Percentiles rank a stretch among this genome's conserved stretches.
These are phyloP conservation scores for Rhyacichthys aspro DNA, from an alignment of 2,797 vertebrate genomes.

Conservation along the genomic window DNA sequence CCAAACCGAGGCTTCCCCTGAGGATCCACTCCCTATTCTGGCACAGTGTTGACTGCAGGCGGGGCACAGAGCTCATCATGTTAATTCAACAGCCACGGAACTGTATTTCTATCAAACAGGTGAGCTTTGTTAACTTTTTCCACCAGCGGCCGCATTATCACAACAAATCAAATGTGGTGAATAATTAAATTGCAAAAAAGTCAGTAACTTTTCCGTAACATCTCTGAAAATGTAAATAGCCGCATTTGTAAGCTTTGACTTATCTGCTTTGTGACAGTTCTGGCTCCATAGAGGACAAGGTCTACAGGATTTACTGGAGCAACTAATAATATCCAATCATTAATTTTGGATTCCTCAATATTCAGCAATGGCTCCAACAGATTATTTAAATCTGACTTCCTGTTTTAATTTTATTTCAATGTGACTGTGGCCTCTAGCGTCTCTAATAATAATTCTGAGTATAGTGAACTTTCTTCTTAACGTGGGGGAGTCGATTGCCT, in stretches of 20 bases:
- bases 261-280: conserved; percentile 25
- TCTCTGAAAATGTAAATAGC: conserved; percentile 51
- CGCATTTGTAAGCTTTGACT: conserved; percentile 17
- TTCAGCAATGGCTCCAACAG: neutral
- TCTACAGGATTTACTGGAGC: neutral
- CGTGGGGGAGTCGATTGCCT: no score
- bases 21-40: conserved; percentile 25
- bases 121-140: conserved; percentile 58
- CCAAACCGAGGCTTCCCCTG: conserved; percentile 23
- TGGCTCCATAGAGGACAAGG: conserved; percentile 8
- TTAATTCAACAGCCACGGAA: conserved; percentile 48
- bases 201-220: conserved; percentile 60
- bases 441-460: no score
- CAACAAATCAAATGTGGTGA: conserved; percentile 50
- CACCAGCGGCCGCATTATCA: conserved; percentile 37
- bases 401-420: no score
- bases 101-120: conserved; percentile 43
- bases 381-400: no score
- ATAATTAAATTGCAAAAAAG: conserved; percentile 64
- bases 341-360: conserved; percentile 17
- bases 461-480: no score
- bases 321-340: conserved; percentile 4
- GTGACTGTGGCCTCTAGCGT: no score
- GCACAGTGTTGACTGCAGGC: conserved; percentile 47
- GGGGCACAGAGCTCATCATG: conserved; percentile 40